Evolutionary conservation across 2,797 vertebrate genomes (phyloP), one percentile per base, ranked within the genome.

Genomic region (Sebastes trivittatus): DNA sequence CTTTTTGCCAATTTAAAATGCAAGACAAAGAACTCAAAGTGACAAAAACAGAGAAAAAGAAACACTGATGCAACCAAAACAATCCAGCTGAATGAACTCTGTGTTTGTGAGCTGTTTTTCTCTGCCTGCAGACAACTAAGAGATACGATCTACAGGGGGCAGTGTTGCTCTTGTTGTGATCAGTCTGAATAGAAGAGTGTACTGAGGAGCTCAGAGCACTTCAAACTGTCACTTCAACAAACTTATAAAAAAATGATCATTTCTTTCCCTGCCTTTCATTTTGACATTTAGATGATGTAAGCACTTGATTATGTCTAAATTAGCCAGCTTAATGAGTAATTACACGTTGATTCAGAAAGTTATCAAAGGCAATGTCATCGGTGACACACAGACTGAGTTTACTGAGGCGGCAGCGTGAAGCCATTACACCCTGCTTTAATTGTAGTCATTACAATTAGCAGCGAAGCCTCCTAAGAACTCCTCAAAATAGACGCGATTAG

Each of bases 71-170:
- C 75, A 80, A 68, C 27, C 60, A 52, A 22, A 55, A 20, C 46
- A 52, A 32, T 60, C 22, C 34, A 65, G 36, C 36, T 0, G 36
- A 36, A 36, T 36, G 11, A 36, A 36, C 36, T 4, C 6, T 69
- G 9, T 69, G 9, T 52, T 52, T 10, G 27, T 18, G 25, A 30
- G 5, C 10, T 49, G 8, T 29, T 59, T 23, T 38, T 38, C 20
- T 1, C 23, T 38, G 23, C n/a, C 59, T 38, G 6, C 49, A 59
- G 27, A 5, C 49, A 36, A 66, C 8, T 4, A 10, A 18, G 2
- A 59, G n/a, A 70, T 42, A 23, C 13, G 11, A 63, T 59, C 92
- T 84, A 70, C 38, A 71, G 93, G 79, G 88, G 91, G 88, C 88
- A 93, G 84, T 91, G 85, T 89, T 86, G 87, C 7, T 25, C 55